phyloP scores from a whole-genome alignment of 2,113 vertebrate species.

The Caranx ignobilis region DNA sequence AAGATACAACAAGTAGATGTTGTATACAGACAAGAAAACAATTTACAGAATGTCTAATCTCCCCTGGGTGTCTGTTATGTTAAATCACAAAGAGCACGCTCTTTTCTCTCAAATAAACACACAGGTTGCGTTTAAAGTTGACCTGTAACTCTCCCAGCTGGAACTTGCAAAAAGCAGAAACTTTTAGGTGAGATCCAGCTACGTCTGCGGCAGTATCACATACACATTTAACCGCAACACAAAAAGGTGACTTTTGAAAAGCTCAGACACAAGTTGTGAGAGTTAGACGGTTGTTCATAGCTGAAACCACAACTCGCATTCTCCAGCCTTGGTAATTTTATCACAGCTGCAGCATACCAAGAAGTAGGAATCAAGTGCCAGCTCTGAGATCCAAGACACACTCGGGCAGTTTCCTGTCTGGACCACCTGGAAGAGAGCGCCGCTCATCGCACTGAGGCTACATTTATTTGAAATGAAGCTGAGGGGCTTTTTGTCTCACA shows the following conservation, averaged over 20 bases:
- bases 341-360: slow-evolving; percentile 60
- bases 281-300: slow-evolving; percentile 1
- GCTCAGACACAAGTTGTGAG: background rate
- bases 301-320: slow-evolving; percentile 11
- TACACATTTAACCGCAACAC: background rate
- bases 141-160: slow-evolving; percentile 45
- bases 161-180: slow-evolving; percentile 28
- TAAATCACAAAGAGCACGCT: slow-evolving; percentile 32
- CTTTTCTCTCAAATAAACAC: slow-evolving; percentile 45
- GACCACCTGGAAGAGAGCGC: slow-evolving; percentile 71
- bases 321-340: slow-evolving; percentile 48
- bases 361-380: slow-evolving; percentile 35
- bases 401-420: slow-evolving; percentile 67
- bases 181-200: slow-evolving; percentile 2
- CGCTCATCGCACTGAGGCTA: slow-evolving; percentile 44
- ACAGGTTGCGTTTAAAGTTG: slow-evolving; percentile 45
- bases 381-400: slow-evolving; percentile 62
- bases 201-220: slow-evolving; percentile 6
- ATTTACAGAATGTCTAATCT: slow-evolving; percentile 4
- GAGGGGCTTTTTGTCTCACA: slow-evolving; percentile 64
- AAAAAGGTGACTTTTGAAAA: background rate
- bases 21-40: slow-evolving; percentile 14
- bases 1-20: too few species aligned
- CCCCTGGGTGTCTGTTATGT: slow-evolving; percentile 46
- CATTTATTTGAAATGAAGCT: slow-evolving; percentile 65